Base-by-base conservation (phyloP, 2,888 invertebrate species). In the Ophioninae sp. region DNA sequence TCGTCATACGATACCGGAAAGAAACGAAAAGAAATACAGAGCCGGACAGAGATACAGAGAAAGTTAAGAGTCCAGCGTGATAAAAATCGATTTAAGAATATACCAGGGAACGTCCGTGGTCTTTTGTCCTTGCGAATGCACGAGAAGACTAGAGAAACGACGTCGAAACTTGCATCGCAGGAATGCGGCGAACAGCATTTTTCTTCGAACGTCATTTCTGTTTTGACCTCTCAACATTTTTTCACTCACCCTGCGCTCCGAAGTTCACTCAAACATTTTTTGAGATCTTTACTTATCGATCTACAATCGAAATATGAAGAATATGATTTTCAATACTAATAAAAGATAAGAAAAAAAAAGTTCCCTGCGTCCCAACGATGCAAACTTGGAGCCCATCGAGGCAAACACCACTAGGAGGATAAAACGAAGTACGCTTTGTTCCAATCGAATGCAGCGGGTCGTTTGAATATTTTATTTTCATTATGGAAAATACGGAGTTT, bases 71-170 rank as follows among this genome's bases (percentile, higher is more conserved):
- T 8, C n/a, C 67, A 21, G 41, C 20, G 20, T 37, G 6, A 56
- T 23, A 17, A 10, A 13, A 21, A 17, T 68, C 44, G 62, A 61
- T 6, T n/a, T 39, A 13, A 21, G 8, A 61, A 61, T 78, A 61
- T 78, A 78, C 70, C 70, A 23, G 39, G 70, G 70, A 78, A 64
- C 39, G 8, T 76, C 68, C 23, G 76, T 67, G 37, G n/a, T 21
- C 23, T 70, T 74, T 74, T 37, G 13, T 64, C 17, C 37, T 8
- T 64, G 7, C n/a, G 3, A 44, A 37, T 17, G 20, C 37, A 39
- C 30, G 17, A 17, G 3, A 17, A 17, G 6, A 6, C 6, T 17
- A 50, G 10, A 6, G 13, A 50, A 50, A 50, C 13, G 17, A 17
- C 6, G 17, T 50, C 13, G 50, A 50, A 1, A 10, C 17, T 50